Evolutionary conservation across 1,140 invertebrate genomes (phyloP).

Genomic region (Euwallacea similis): DNA sequence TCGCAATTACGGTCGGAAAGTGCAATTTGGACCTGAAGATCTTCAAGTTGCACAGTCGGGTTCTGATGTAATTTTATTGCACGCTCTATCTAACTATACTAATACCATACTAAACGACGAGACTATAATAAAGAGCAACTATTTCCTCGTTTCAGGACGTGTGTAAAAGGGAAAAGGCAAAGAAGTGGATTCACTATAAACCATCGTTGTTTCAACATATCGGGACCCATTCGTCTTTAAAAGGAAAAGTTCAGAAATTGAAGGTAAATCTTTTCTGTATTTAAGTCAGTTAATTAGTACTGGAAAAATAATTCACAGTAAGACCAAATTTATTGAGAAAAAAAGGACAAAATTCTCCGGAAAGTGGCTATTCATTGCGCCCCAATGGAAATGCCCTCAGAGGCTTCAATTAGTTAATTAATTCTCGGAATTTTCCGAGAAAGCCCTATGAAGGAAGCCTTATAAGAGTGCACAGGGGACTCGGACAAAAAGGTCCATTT

Average conservation of each 20-base stretch:
- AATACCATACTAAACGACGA: too few species aligned
- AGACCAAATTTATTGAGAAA: too few species aligned
- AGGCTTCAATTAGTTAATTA: not conserved
- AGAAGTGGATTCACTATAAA: slow-evolving; percentile 85
- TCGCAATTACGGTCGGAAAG: too few species aligned
- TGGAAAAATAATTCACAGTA: too few species aligned
- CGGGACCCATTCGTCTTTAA: slow-evolving; percentile 91
- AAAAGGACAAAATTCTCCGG: too few species aligned
- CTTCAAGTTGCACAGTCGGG: not conserved
- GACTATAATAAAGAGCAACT: slow-evolving; percentile 10
- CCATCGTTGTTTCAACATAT: slow-evolving; percentile 96
- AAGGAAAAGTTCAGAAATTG: slow-evolving; percentile 95
- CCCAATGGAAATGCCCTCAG: not conserved
- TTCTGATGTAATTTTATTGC: not conserved
- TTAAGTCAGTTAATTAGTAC: too few species aligned
- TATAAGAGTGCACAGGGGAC: too few species aligned
- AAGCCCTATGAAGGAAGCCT: too few species aligned
- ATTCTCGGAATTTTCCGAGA: too few species aligned
- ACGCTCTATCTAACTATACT: too few species aligned
- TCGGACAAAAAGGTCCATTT: too few species aligned
- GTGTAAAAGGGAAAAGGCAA: slow-evolving; percentile 78
- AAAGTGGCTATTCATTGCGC: not conserved
- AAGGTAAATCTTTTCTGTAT: slow-evolving; percentile 65
- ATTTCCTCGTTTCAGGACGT: slow-evolving; percentile 69
- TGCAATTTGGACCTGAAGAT: not conserved